A percentile compares a stretch with the other conserved stretches of the same genome.
Evolutionary conservation across 2,888 invertebrate genomes (phyloP).

Genomic region (Cheilosia impressa): DNA sequence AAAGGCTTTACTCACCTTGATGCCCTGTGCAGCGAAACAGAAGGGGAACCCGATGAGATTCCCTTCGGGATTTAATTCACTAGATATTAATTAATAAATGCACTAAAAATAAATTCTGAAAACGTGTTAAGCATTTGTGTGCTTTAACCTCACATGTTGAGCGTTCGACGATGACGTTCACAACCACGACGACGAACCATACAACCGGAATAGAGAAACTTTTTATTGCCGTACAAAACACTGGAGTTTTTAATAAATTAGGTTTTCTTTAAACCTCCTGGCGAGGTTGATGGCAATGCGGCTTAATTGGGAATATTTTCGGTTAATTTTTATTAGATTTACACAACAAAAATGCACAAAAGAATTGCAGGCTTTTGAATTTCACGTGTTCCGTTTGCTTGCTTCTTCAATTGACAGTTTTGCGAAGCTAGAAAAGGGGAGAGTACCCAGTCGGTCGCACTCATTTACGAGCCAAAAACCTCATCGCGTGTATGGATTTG

Average conservation of each 20-base stretch:
- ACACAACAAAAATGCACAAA: constrained; percentile 55
- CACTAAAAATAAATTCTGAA: constrained; percentile 52
- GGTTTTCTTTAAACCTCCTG: not conserved
- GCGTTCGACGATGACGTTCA: constrained; percentile 75
- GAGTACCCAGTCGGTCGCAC: constrained; percentile 21
- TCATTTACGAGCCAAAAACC: not conserved
- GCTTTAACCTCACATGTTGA: constrained; percentile 82
- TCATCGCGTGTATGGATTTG: not conserved
- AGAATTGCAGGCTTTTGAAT: constrained; percentile 47
- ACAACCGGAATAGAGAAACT: constrained; percentile 51
- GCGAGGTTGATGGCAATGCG: not conserved
- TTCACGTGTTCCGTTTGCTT: constrained; percentile 54
- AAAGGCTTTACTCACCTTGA: too few species aligned
- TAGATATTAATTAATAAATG: constrained; percentile 40
- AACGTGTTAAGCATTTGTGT: constrained; percentile 75
- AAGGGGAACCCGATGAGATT: constrained; percentile 7
- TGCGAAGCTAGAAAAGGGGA: constrained; percentile 20
- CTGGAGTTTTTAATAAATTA: constrained; percentile 1
- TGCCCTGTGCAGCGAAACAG: not conserved
- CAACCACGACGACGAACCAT: constrained; percentile 52
- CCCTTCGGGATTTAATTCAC: constrained; percentile 1
- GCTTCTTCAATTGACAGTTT: constrained; percentile 40
- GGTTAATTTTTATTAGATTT: constrained; percentile 20
- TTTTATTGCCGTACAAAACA: constrained; percentile 39
- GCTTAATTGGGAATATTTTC: constrained; percentile 52